Evolutionary conservation across 2,113 vertebrate species (phyloP).

Genomic region (Xerus inauris): DNA sequence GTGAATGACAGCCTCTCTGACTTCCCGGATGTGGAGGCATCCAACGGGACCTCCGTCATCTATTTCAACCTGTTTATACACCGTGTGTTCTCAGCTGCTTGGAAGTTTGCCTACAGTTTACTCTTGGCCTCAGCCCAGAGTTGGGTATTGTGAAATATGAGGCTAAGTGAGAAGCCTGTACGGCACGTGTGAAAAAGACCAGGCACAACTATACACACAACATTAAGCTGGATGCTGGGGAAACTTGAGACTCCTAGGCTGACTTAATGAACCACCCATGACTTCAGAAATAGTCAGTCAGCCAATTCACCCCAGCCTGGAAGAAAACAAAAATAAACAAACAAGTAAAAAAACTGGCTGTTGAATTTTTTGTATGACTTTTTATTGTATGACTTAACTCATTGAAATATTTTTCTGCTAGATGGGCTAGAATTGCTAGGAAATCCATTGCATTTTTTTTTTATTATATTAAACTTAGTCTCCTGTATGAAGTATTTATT

Average conservation of each 20-base stretch:
- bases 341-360: neutral
- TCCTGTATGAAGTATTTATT: constrained; percentile 59
- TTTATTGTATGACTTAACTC: constrained; percentile 27
- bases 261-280: neutral
- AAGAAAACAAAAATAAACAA: neutral
- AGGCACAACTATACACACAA: neutral
- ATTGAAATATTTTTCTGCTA: constrained; percentile 26
- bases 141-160: neutral
- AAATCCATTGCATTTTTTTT: neutral
- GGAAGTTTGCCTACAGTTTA: neutral
- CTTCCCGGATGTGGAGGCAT: neutral
- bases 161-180: neutral
- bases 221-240: neutral
- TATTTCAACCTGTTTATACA: neutral
- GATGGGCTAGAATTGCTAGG: neutral
- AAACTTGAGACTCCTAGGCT: neutral
- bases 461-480: neutral
- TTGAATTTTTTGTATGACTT: neutral
- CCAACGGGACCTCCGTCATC: neutral
- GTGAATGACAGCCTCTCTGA: neutral
- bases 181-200: neutral
- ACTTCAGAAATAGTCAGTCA: neutral
- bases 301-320: neutral
- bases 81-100: neutral
- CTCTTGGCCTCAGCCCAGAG: neutral